Conservation (phyloP, 2,797 vertebrate species). For the Alosa sapidissima region DNA sequence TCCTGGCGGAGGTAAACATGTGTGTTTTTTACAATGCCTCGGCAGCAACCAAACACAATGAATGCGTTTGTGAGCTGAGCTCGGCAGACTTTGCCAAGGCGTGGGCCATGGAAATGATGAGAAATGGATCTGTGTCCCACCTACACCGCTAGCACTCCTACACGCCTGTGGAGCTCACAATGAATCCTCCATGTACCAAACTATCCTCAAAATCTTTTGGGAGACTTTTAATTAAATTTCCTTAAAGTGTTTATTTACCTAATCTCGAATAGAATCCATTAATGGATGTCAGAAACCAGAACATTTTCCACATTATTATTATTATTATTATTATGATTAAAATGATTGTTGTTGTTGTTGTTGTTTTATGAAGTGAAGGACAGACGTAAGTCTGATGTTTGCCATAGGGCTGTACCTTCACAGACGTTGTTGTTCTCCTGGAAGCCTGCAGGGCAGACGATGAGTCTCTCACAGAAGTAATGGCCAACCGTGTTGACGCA, state of each 20-base stretch:
- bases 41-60: background rate
- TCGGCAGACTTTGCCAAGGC: constrained; percentile 45
- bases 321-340: background rate
- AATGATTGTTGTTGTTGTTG: background rate
- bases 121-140: constrained; percentile 47
- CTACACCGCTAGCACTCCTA: background rate
- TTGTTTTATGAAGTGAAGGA: background rate
- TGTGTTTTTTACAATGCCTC: background rate
- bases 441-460: constrained; percentile 81
- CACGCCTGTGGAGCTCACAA: background rate
- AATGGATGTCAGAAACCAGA: background rate
- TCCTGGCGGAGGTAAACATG: background rate
- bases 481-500: constrained; percentile 86
- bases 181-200: background rate
- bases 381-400: background rate
- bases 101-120: constrained; percentile 64
- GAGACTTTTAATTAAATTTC: background rate
- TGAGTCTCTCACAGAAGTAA: constrained; percentile 77
- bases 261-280: background rate
- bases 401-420: constrained; percentile 70
- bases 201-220: background rate
- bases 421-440: constrained; percentile 74
- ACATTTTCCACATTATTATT: no score
- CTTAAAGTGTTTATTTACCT: no score
- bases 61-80: constrained; percentile 4